Evolutionary conservation across 2,113 vertebrate genomes (phyloP).

Genomic region (Centropus unirufus): DNA sequence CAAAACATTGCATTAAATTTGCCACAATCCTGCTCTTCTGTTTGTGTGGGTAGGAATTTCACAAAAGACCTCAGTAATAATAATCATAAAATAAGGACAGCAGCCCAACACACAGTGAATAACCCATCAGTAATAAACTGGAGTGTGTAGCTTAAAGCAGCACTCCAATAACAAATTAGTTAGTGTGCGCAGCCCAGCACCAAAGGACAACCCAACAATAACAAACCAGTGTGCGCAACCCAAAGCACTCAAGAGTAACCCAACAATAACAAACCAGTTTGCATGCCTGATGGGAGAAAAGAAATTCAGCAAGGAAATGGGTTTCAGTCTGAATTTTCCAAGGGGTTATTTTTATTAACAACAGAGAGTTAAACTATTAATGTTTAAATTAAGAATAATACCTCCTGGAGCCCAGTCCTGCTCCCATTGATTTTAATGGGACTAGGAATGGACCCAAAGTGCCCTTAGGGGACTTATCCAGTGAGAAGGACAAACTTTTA

Average conservation of each 20-base stretch:
- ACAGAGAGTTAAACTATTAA: conserved; percentile 65
- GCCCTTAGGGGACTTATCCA: conserved; percentile 1
- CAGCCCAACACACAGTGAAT: conserved; percentile 22
- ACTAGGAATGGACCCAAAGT: conserved; percentile 40
- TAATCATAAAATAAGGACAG: conserved; percentile 7
- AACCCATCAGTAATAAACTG: conserved; percentile 31
- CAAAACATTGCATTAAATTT: conserved; percentile 35
- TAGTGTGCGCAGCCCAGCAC: conserved; percentile 30
- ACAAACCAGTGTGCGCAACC: conserved; percentile 69
- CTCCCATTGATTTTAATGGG: conserved; percentile 44
- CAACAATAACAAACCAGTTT: conserved; percentile 70
- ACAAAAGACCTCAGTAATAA: conserved; percentile 57
- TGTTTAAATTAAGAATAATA: conserved; percentile 70
- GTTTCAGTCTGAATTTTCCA: conserved; percentile 59
- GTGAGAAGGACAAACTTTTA: conserved; percentile 34
- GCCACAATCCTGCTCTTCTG: conserved; percentile 11
- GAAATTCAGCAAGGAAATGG: conserved; percentile 59
- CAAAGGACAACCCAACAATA: conserved; percentile 66
- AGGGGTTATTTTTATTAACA: conserved; percentile 68
- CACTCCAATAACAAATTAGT: conserved; percentile 67
- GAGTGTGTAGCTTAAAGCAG: conserved; percentile 47
- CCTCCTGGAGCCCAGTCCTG: conserved; percentile 6
- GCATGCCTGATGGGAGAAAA: conserved; percentile 57
- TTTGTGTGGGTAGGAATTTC: conserved; percentile 45
- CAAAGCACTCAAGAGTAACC: conserved; percentile 52